Conservation (phyloP, 1,140 invertebrate species). For the Geopemphigus sp. region DNA sequence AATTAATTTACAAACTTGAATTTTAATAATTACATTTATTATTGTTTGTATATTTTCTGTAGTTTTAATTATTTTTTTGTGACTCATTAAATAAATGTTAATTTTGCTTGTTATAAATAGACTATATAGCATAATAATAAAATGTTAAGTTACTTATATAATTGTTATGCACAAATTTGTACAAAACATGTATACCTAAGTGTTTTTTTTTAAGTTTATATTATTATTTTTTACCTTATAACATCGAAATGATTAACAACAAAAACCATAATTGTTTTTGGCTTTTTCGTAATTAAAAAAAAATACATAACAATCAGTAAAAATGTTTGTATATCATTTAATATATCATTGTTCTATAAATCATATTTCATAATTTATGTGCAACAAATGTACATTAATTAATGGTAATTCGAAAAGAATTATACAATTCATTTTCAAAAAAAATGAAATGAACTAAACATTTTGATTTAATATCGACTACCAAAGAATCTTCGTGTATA, state of each 20-base stretch:
- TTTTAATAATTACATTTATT: background rate
- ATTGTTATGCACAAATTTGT: slow-evolving; percentile 40
- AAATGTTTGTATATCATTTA: background rate
- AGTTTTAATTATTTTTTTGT: background rate
- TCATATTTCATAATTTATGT: no score
- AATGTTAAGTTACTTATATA: background rate
- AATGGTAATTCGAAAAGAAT: no score
- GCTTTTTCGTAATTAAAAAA: slow-evolving; percentile 1
- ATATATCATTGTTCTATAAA: no score
- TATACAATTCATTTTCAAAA: no score
- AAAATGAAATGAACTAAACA: no score
- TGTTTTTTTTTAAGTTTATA: slow-evolving; percentile 41
- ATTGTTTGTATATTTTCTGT: background rate
- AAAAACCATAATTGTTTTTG: background rate
- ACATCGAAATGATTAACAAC: slow-evolving; percentile 27
- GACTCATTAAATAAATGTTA: slow-evolving; percentile 7
- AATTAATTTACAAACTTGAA: background rate
- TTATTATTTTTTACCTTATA: slow-evolving; percentile 12
- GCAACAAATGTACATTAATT: no score
- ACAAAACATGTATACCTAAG: slow-evolving; percentile 20
- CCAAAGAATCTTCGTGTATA: no score
- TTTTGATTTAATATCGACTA: no score
- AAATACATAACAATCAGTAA: slow-evolving; percentile 13
- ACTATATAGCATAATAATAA: background rate
- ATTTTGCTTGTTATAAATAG: slow-evolving; percentile 21